Evolutionary conservation across 2,113 vertebrate species (phyloP), one percentile per base, ranked within the genome.

Genomic region (Dicerorhinus sumatrensis): DNA sequence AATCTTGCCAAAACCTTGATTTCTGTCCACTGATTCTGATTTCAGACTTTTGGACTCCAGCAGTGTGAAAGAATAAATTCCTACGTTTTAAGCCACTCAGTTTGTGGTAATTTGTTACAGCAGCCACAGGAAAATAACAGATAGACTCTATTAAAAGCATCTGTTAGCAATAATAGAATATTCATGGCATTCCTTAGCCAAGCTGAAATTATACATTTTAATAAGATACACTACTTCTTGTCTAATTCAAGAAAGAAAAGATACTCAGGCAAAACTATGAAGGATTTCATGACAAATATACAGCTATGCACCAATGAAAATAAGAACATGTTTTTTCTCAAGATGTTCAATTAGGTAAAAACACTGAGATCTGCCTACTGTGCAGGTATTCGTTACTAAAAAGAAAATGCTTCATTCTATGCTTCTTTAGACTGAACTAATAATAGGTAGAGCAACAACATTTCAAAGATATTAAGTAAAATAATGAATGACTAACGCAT

Each of bases 381-480:
- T 48, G n/a, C 25, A 80, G 67, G 46, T 58, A 5, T 23, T 0
- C n/a, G 25, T 72, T 31, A 77, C 16, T 65, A 84, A 63, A 73
- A 13, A 33, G 27, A 60, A 31, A 29, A 27, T 70, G 51, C 14
- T 42, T 56, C 60, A 79, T 60, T 29, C 46, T 46, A 87, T 21
- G 33, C 39, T 60, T 54, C 76, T 82, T 89, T 88, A 20, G 25
- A 91, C 29, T 79, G 12, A 90, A 94, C 48, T 39, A 92, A 39
- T 31, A 87, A 94, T 48, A 73, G 69, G 33, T 42, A 91, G 67
- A 93, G n/a, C 6, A 88, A 82, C 29, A 86, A 80, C 42, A 80
- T 56, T 95, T 88, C 75, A 88, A 54, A 88, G n/a, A 94, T 75
- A 87, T 5, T 56, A 72, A 83, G 46, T 86, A 89, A 97, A 90